A percentile compares a stretch with the other conserved stretches of the same genome.
Conservation (phyloP, 2,888 invertebrate species). For the Chorisops tibialis region DNA sequence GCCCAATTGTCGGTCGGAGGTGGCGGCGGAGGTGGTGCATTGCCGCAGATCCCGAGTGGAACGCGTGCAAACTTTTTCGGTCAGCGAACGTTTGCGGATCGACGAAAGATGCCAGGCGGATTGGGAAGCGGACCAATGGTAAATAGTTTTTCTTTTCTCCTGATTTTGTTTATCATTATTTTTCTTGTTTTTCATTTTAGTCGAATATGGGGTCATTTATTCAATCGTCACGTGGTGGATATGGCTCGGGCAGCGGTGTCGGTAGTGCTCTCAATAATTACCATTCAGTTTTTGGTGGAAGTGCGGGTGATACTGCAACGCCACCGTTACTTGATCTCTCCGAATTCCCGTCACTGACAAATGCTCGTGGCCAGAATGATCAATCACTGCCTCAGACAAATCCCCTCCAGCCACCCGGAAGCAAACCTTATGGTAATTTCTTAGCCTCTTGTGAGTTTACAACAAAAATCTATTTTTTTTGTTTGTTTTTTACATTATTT, state of each 20-base stretch:
- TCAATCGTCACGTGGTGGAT: slow-evolving; percentile 61
- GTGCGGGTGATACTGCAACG: slow-evolving; percentile 71
- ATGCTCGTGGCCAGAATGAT: slow-evolving; percentile 76
- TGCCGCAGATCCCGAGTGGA: slow-evolving; percentile 57
- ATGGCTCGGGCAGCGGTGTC: slow-evolving; percentile 59
- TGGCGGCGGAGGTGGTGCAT: slow-evolving; percentile 40
- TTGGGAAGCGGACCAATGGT: slow-evolving; percentile 52
- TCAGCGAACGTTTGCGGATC: slow-evolving; percentile 75
- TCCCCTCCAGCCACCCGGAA: slow-evolving; percentile 84
- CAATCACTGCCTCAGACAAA: slow-evolving; percentile 74
- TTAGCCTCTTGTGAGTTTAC: slow-evolving; percentile 53
- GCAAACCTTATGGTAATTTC: slow-evolving; percentile 83
- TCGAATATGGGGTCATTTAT: slow-evolving; percentile 63
- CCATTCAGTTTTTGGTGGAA: slow-evolving; percentile 79
- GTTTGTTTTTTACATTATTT: slow-evolving; percentile 35
- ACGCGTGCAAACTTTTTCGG: slow-evolving; percentile 66
- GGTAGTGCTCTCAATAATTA: slow-evolving; percentile 66
- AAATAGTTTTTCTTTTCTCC: slow-evolving; percentile 21
- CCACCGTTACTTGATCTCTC: slow-evolving; percentile 87
- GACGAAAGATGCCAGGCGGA: slow-evolving; percentile 63
- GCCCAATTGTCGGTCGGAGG: slow-evolving; percentile 55
- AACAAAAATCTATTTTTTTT: slow-evolving; percentile 31
- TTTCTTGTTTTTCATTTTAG: slow-evolving; percentile 43
- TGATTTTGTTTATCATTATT: neutral
- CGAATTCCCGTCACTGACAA: slow-evolving; percentile 87